Percentiles rank a stretch among this genome's conserved stretches.
Conservation (phyloP, 2,888 invertebrate genomes). For the Maniola hyperantus region DNA sequence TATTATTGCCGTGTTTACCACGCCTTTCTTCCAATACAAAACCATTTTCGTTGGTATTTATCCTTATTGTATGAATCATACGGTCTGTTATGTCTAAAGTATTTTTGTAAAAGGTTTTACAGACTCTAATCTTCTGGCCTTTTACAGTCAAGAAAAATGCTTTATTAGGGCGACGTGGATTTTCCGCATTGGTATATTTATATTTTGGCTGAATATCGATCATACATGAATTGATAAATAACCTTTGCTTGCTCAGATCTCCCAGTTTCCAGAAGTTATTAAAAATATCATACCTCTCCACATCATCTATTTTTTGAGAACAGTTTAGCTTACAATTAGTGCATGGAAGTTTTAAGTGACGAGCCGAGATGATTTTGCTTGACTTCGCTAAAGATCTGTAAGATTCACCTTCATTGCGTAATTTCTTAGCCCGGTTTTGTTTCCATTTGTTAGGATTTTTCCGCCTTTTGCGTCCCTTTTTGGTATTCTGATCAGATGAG, state of each 20-base stretch:
- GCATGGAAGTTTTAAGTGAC: slow-evolving; percentile 8
- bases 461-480: not conserved
- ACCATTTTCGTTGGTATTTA: slow-evolving; percentile 23
- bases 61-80: slow-evolving; percentile 31
- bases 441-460: slow-evolving; percentile 4
- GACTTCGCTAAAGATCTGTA: slow-evolving; percentile 1
- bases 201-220: slow-evolving; percentile 23
- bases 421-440: slow-evolving; percentile 10
- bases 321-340: slow-evolving; percentile 20
- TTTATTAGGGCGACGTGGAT: slow-evolving; percentile 11
- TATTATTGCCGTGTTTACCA: slow-evolving; percentile 40
- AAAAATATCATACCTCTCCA: slow-evolving; percentile 19
- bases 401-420: slow-evolving; percentile 8
- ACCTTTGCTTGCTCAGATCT: slow-evolving; percentile 14
- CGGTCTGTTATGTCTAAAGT: slow-evolving; percentile 35
- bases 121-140: slow-evolving; percentile 20
- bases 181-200: slow-evolving; percentile 16
- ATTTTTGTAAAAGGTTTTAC: slow-evolving; percentile 38
- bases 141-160: slow-evolving; percentile 16
- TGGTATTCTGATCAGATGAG: too few relatives aligned
- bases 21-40: slow-evolving; percentile 33
- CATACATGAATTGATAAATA: slow-evolving; percentile 1
- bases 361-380: not conserved
- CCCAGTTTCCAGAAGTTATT: slow-evolving; percentile 10
- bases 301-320: slow-evolving; percentile 9